Evolutionary conservation across 2,113 vertebrate species (phyloP).

Genomic region (Bombycilla garrulus): DNA sequence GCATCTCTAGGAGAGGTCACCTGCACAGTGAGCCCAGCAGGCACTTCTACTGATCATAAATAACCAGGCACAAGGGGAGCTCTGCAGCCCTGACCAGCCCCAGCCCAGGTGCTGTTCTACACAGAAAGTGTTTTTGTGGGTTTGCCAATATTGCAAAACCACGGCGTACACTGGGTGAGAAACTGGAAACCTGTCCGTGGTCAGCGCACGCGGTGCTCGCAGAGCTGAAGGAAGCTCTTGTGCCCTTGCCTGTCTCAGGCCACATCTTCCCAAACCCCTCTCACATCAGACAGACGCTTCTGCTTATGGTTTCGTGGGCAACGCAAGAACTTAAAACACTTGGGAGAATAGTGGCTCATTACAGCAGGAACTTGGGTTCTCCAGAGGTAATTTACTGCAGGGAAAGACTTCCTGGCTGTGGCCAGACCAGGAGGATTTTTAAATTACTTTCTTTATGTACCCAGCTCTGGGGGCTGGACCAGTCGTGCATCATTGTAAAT

Average conservation of each 20-base stretch:
- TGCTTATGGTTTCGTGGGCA: conserved; percentile 21
- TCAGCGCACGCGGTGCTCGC: accelerated
- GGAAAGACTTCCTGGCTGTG: not conserved
- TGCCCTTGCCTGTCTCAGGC: not conserved
- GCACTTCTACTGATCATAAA: not conserved
- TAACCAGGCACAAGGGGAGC: not conserved
- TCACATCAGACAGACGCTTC: not conserved
- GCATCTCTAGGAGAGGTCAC: not conserved
- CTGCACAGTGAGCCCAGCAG: not conserved
- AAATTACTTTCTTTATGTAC: not conserved
- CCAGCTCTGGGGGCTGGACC: not conserved
- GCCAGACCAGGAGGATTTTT: conserved; percentile 9
- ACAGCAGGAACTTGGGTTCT: conserved; percentile 9
- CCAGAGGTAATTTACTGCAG: conserved; percentile 21
- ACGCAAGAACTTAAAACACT: not conserved
- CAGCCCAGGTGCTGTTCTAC: not conserved
- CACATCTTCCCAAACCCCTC: conserved; percentile 26
- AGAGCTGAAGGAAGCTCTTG: conserved; percentile 31
- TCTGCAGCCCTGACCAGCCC: not conserved
- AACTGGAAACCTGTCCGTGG: conserved; percentile 8
- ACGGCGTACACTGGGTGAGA: not conserved
- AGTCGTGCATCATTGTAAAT: not conserved
- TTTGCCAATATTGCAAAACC: conserved; percentile 54
- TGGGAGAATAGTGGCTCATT: conserved; percentile 14
- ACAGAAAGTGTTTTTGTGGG: conserved; percentile 22